Conservation (phyloP, 2,888 invertebrate species). For the Chrysina gloriosa region DNA sequence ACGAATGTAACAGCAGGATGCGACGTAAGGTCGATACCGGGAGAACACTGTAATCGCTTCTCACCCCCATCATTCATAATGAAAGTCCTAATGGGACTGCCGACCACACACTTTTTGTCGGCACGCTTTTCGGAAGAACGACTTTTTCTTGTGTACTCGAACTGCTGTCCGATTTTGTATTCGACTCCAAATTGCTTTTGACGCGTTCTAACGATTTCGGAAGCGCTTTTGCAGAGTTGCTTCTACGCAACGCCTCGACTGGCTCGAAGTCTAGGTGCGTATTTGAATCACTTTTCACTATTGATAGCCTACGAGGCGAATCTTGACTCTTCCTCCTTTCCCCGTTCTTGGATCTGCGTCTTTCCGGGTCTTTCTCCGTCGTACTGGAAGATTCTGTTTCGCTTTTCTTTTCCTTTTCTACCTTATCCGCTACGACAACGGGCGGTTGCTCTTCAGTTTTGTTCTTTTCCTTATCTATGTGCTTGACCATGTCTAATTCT, state of each 20-base stretch:
- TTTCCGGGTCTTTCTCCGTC: slow-evolving; percentile 38
- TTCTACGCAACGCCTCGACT: slow-evolving; percentile 52
- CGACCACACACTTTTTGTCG: slow-evolving; percentile 40
- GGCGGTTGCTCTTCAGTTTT: slow-evolving; percentile 50
- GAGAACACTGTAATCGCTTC: slow-evolving; percentile 56
- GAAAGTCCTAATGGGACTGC: slow-evolving; percentile 40
- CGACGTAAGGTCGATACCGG: slow-evolving; percentile 59
- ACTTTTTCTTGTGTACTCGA: slow-evolving; percentile 47
- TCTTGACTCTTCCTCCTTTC: slow-evolving; percentile 44
- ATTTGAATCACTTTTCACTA: slow-evolving; percentile 45
- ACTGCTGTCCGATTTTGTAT: slow-evolving; percentile 58
- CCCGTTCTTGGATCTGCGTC: slow-evolving; percentile 23
- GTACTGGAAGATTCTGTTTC: slow-evolving; percentile 44
- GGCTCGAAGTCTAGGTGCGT: slow-evolving; percentile 51
- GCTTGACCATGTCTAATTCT: slow-evolving; percentile 52
- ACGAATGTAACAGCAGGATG: slow-evolving; percentile 62
- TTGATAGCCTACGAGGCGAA: slow-evolving; percentile 37
- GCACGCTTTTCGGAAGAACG: slow-evolving; percentile 32
- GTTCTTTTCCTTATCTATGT: slow-evolving; percentile 48
- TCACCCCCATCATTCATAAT: slow-evolving; percentile 36
- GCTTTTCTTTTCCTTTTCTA: slow-evolving; percentile 43
- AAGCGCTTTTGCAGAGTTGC: slow-evolving; percentile 54
- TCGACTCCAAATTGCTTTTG: slow-evolving; percentile 53
- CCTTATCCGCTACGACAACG: slow-evolving; percentile 48
- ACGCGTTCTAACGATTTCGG: slow-evolving; percentile 54